Percentiles rank a stretch among this genome's conserved stretches.
Conservation (phyloP, 1,140 invertebrate species). For the Hirudo medicinalis region DNA sequence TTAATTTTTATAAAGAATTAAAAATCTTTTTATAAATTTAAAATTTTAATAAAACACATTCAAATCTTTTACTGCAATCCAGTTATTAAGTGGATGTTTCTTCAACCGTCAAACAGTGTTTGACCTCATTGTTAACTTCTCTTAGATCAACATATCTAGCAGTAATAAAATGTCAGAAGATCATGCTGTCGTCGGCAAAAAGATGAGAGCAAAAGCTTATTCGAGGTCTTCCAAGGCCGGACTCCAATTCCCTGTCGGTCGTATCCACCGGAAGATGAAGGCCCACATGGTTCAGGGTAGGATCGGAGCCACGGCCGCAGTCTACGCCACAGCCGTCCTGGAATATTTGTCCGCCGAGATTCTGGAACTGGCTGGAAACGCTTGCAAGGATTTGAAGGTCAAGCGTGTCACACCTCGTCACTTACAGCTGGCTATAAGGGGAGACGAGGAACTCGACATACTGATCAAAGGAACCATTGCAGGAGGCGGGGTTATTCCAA, state of each 20-base stretch:
- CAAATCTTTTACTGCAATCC: too few relatives aligned
- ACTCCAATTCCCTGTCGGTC: slow-evolving; percentile 79
- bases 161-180: too few relatives aligned
- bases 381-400: slow-evolving; percentile 97
- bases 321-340: slow-evolving; percentile 87
- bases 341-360: slow-evolving; percentile 98
- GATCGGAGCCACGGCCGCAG: slow-evolving; percentile 93
- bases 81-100: too few relatives aligned
- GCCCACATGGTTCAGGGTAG: slow-evolving; percentile 93
- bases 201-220: too few relatives aligned
- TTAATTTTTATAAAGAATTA: too few relatives aligned
- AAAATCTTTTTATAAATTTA: too few relatives aligned
- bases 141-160: too few relatives aligned
- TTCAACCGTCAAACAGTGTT: too few relatives aligned
- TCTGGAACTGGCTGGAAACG: slow-evolving; percentile 90
- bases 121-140: too few relatives aligned
- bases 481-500: slow-evolving; percentile 93
- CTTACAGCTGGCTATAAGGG: slow-evolving; percentile 93
- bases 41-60: too few relatives aligned
- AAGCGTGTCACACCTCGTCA: slow-evolving; percentile 98
- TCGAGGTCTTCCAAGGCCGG: too few relatives aligned
- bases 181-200: too few relatives aligned
- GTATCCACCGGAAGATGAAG: slow-evolving; percentile 96
- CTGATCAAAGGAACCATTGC: slow-evolving; percentile 98
- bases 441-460: slow-evolving; percentile 97